Percentiles rank a stretch among this genome's conserved stretches.
These are phyloP conservation scores for Trachops cirrhosus DNA, from an alignment of 2,797 vertebrate genomes.

Conservation along the genomic window DNA sequence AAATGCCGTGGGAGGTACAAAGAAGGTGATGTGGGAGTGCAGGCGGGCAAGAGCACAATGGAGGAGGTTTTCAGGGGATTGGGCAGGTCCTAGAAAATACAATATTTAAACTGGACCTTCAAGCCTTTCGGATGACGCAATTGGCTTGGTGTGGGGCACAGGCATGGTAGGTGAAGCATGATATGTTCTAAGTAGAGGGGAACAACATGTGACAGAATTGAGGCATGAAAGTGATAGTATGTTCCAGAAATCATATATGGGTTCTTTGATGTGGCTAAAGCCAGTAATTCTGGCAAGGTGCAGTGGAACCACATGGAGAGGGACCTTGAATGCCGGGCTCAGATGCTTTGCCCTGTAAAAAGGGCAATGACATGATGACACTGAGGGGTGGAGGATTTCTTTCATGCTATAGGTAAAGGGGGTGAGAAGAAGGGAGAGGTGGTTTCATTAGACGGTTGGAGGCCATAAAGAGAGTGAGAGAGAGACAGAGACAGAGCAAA, in stretches of 20 bases:
- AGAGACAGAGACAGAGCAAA: no score
- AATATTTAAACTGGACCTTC: not conserved
- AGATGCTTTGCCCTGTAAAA: not conserved
- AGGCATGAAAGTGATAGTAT: not conserved
- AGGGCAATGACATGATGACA: not conserved
- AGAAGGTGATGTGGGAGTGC: not conserved
- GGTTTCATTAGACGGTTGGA: not conserved
- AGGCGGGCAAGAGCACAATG: not conserved
- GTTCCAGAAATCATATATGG: not conserved
- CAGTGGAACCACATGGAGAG: not conserved
- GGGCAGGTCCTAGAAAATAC: not conserved
- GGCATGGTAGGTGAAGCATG: not conserved
- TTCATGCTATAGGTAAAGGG: not conserved
- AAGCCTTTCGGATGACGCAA: not conserved
- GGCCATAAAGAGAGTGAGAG: not conserved
- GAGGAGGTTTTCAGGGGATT: not conserved
- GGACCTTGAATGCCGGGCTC: not conserved
- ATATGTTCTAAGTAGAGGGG: not conserved
- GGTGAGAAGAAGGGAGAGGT: not conserved
- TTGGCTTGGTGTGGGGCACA: not conserved
- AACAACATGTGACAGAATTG: not conserved
- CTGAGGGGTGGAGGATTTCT: not conserved
- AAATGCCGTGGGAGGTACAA: not conserved
- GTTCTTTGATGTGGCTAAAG: not conserved
- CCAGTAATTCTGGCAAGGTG: not conserved